Evolutionary conservation across 2,797 vertebrate genomes (phyloP), one percentile per base, ranked within the genome.

Genomic region (Adrianichthys oophorus): DNA sequence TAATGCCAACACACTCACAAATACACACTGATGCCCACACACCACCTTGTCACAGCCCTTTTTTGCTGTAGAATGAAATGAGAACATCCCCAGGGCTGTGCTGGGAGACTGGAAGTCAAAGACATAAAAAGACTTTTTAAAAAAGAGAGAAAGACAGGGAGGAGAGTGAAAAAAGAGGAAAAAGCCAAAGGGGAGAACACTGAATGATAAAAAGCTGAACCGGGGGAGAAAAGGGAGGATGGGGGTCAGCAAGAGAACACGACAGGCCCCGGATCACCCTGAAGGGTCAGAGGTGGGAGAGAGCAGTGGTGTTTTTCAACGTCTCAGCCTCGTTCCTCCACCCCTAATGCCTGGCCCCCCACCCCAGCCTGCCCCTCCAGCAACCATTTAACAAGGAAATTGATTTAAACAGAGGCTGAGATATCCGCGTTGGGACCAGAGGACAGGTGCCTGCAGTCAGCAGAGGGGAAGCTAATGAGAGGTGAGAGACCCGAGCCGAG

Each of bases 311-410:
- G 80, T 62, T 59, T 43, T 66, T 72, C 79, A 73, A 81, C 48
- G 73, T 80, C 72, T 79, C 74, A 70, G 62, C 72, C 74, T 69
- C 70, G 42, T 58, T 16, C 53, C 42, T 19, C 42, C 15, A 19
- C 46, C 40, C 59, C 48, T 42, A 66, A 21, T 48, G 45, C 65
- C 23, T 0, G 32, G 2, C 64, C 65, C 48, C 50, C 52, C 60
- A 67, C 49, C 44, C 66, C 69, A 42, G 54, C 55, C 59, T 21
- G 71, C 53, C 82, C 77, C 76, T 78, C 65, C 72, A 83, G 81
- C 70, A 70, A 76, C 78, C 79, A 83, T 82, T 88, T 91, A 90
- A 90, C 88, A 91, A 87, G 87, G 83, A 91, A 92, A 92, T 88
- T 88, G 89, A 91, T 91, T 92, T 89, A 87, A 87, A 89, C 75